Conservation (phyloP, 2,113 vertebrate species). For the Vireo altiloquus region DNA sequence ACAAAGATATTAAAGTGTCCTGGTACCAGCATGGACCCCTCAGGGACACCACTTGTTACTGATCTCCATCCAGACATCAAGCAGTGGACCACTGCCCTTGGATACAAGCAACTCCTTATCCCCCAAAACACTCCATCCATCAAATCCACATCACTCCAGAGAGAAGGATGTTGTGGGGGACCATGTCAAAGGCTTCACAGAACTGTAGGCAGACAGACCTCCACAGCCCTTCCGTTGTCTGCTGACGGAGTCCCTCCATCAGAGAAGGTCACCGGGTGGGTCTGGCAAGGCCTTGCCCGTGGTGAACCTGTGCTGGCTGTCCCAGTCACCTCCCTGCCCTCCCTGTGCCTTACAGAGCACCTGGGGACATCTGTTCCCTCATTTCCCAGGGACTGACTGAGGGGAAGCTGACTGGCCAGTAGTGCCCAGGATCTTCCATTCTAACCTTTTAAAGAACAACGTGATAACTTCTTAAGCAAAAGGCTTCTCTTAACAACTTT, state of each 20-base stretch:
- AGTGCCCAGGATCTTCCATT: not conserved
- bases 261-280: not conserved
- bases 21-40: too few species aligned
- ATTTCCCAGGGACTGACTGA: not conserved
- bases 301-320: not conserved
- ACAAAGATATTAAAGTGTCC: not conserved
- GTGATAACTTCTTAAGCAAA: not conserved
- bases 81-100: not conserved
- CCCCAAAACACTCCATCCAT: not conserved
- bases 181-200: not conserved
- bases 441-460: not conserved
- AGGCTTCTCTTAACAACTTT: not conserved
- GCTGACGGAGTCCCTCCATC: fast-evolving
- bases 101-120: not conserved
- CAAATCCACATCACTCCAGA: not conserved
- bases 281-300: not conserved
- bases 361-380: not conserved
- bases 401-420: not conserved
- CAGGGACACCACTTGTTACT: not conserved
- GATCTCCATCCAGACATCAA: not conserved
- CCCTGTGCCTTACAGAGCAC: not conserved
- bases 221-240: not conserved
- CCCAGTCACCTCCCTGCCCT: not conserved
- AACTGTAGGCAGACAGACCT: not conserved
- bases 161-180: not conserved